Conservation (phyloP, 1,140 invertebrate species). For the Danaus plexippus region DNA sequence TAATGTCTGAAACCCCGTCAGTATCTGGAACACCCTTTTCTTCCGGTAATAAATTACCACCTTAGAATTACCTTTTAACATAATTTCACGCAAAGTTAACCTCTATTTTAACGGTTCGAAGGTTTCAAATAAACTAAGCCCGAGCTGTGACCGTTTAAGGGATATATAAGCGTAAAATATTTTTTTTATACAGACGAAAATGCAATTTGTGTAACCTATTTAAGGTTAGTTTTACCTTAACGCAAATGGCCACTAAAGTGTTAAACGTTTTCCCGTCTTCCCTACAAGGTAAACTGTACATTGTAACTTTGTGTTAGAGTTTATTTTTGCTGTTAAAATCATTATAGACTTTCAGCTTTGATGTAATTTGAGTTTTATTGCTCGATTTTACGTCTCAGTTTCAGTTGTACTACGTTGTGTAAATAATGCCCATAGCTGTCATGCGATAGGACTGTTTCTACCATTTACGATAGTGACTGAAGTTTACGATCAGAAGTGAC, state of each 20-base stretch:
- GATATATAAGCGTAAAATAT: too few species aligned
- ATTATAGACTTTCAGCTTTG: too few species aligned
- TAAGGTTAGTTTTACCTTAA: neutral
- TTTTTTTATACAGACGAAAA: too few species aligned
- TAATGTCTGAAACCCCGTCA: constrained; percentile 2
- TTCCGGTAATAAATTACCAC: constrained; percentile 9
- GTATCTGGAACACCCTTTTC: constrained; percentile 7
- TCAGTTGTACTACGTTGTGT: too few species aligned
- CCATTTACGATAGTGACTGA: too few species aligned
- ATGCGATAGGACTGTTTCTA: too few species aligned
- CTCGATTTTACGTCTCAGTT: too few species aligned
- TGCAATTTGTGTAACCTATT: constrained; percentile 5
- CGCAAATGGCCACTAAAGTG: constrained; percentile 1
- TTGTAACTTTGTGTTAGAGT: neutral
- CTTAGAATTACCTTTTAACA: constrained; percentile 6
- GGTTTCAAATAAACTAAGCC: neutral
- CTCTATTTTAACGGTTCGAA: neutral
- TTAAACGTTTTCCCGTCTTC: neutral
- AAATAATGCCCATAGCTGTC: too few species aligned
- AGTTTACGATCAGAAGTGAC: too few species aligned
- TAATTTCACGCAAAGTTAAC: constrained; percentile 1
- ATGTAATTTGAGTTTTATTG: too few species aligned
- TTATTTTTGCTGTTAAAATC: constrained; percentile 3
- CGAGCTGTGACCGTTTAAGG: neutral
- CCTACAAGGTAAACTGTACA: constrained; percentile 1